Evolutionary conservation across 2,113 vertebrate genomes (phyloP).

Genomic region (Mesitornis unicolor): DNA sequence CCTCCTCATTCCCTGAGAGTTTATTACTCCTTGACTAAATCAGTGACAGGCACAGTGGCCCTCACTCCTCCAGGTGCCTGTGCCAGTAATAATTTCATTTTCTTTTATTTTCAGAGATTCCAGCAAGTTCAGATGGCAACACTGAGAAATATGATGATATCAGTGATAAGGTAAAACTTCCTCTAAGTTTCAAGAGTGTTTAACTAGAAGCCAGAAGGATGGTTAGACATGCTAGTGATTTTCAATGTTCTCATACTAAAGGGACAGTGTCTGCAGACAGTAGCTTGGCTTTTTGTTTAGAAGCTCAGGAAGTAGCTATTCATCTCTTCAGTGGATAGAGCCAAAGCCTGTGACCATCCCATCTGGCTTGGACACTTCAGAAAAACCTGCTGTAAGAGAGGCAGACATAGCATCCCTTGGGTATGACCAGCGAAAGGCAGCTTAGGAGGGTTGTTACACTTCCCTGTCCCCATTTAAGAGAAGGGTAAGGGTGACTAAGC

Average conservation of each 20-base stretch:
- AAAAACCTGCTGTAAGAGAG: neutral
- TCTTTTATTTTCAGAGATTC: slow-evolving; percentile 6
- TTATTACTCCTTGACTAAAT: neutral
- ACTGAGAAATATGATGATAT: neutral
- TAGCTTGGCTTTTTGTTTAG: neutral
- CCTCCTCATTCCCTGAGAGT: neutral
- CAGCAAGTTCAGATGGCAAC: neutral
- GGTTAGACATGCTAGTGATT: neutral
- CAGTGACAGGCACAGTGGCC: neutral
- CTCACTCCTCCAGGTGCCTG: neutral
- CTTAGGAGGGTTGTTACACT: neutral
- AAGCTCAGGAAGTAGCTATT: neutral
- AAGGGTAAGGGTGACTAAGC: neutral
- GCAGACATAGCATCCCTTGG: neutral
- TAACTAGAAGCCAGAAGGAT: neutral
- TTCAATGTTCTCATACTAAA: neutral
- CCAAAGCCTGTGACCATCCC: neutral
- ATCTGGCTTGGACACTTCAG: neutral
- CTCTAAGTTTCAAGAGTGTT: neutral
- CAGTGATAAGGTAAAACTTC: neutral
- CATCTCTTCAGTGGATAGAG: neutral
- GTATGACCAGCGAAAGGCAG: neutral
- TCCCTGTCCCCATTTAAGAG: neutral
- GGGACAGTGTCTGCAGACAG: neutral
- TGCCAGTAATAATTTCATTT: neutral